Base-by-base conservation (phyloP, 1,140 invertebrate species). In the Bombyx mandarina region DNA sequence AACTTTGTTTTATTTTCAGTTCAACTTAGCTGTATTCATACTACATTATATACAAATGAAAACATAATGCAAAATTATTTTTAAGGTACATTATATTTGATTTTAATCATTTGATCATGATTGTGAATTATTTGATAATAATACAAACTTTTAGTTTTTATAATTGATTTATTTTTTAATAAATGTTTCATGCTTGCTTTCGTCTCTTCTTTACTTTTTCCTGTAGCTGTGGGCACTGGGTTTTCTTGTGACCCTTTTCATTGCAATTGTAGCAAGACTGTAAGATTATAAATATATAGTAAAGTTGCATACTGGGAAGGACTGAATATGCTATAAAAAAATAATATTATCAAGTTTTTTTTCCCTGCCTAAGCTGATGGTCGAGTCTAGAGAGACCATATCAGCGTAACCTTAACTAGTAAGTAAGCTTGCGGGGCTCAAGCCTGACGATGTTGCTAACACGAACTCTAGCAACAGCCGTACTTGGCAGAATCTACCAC, bases 211-310 rank as follows among this genome's bases (percentile, higher is more conserved):
- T 82, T 52, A 49, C 63, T 42, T 48, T 57, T 44, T 53, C 57
- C 52, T 60, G 56, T 12, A 66, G 61, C 18, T 69, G 62, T 26
- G 85, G 84, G 49, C 88, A 88, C 22, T 83, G 65, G 1, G 69
- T 64, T 55, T 77, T 69, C 61, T 86, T 88, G 62, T 88, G 86
- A 4, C 88, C 86, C 58, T 77, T 79, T 56, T 83, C 71, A 10
- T 77, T 69, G 61, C 88, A 88, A 46, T 79, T 77, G 67, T 81
- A 88, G 54, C 86, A 88, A 6, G 78, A 81, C 84, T 88, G 78
- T 48, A 88, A 86, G 45, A 59, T 61, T 65, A 35, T 35, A 35
- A 35, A 35, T 35, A 35, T 35, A 35, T 35, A 35, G 26, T 35
- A 35, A 35, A 35, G 26, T 35, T 5, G 4, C 26, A 35, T 35